Conservation (phyloP, 2,113 vertebrate genomes). For the Nyctereutes procyonoides region DNA sequence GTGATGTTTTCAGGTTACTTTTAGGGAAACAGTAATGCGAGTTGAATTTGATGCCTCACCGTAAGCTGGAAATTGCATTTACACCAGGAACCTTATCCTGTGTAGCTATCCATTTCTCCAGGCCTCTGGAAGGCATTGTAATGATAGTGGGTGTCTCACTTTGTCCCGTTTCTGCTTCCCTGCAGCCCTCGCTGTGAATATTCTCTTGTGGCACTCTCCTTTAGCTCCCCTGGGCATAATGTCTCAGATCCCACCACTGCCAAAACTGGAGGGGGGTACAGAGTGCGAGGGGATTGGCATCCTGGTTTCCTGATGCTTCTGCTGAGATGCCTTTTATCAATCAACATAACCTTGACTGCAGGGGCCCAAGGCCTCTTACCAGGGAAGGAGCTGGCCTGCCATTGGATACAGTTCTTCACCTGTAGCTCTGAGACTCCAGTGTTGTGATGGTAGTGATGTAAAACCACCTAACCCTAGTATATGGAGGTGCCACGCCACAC, state of each 20-base stretch:
- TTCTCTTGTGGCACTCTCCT: background rate
- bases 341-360: background rate
- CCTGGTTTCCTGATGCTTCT: background rate
- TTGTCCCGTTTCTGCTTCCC: background rate
- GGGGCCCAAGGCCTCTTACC: background rate
- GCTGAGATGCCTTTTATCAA: background rate
- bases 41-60: background rate
- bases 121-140: background rate
- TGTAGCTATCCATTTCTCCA: too few species aligned
- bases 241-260: background rate
- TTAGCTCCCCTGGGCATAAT: background rate
- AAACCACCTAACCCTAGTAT: background rate
- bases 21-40: background rate
- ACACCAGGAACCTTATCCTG: background rate
- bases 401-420: background rate
- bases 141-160: background rate
- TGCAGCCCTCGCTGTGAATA: rapidly evolving
- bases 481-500: background rate
- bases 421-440: rapidly evolving
- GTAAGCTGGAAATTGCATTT: background rate
- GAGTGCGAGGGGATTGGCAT: background rate
- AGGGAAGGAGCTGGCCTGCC: background rate
- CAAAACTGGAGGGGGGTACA: too few species aligned
- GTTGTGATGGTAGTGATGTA: rapidly evolving
- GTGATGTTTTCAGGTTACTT: background rate